Percentiles rank a stretch among this genome's conserved stretches.
These are phyloP conservation scores for Lasioglossum malachurum DNA, from an alignment of 2,888 invertebrate species.

Conservation along the genomic window DNA sequence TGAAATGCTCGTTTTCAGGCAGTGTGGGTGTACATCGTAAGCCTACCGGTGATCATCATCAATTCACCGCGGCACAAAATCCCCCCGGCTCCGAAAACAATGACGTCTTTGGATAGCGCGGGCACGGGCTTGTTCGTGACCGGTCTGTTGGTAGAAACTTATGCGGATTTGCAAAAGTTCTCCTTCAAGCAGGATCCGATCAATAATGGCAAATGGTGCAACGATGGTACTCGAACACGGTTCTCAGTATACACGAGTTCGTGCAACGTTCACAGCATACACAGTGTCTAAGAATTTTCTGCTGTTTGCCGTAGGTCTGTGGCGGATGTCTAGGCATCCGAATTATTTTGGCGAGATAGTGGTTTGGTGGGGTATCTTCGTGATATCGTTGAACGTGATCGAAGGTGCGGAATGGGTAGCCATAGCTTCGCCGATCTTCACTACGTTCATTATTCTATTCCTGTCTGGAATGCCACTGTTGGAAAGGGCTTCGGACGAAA, in stretches of 20 bases:
- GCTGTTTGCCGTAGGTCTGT: slow-evolving; percentile 87
- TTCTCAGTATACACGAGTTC: not conserved
- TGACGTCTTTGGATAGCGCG: slow-evolving; percentile 94
- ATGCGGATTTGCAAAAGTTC: slow-evolving; percentile 97
- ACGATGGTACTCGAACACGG: slow-evolving; percentile 88
- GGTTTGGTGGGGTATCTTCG: slow-evolving; percentile 97
- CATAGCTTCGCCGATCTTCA: slow-evolving; percentile 94
- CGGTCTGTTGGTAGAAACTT: slow-evolving; percentile 94
- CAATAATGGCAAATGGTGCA: slow-evolving; percentile 97
- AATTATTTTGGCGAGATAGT: slow-evolving; percentile 98
- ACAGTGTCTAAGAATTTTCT: not conserved
- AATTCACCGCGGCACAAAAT: slow-evolving; percentile 93
- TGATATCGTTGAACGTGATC: slow-evolving; percentile 94
- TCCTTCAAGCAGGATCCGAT: slow-evolving; percentile 94
- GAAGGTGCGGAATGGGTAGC: slow-evolving; percentile 94
- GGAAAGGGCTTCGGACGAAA: slow-evolving; percentile 94
- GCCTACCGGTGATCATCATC: slow-evolving; percentile 95
- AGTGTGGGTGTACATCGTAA: slow-evolving; percentile 96
- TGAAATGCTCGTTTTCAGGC: slow-evolving; percentile 86
- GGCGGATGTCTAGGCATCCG: slow-evolving; percentile 96
- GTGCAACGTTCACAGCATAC: too few species aligned
- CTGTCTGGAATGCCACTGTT: slow-evolving; percentile 95
- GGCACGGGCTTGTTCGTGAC: slow-evolving; percentile 94
- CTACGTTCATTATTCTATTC: slow-evolving; percentile 94
- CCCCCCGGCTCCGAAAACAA: slow-evolving; percentile 92